phyloP scores from a whole-genome alignment of 2,888 invertebrate genomes.

The Cryptosula pallasiana region DNA sequence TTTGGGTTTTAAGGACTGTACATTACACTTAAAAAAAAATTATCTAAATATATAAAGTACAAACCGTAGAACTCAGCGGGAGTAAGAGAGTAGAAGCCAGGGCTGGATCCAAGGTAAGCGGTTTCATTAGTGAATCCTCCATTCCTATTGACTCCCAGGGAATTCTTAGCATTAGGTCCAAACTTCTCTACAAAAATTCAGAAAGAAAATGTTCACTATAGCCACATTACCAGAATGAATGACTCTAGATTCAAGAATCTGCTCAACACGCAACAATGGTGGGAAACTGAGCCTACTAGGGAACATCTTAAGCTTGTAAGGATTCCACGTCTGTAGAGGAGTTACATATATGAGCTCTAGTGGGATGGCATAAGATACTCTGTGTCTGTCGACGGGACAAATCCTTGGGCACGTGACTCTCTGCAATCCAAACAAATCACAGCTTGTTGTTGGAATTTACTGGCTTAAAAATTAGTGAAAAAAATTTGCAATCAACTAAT shows the following conservation, averaged over 20 bases:
- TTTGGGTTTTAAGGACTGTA: too few relatives aligned
- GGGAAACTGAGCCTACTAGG: too few relatives aligned
- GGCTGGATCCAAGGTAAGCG: constrained; percentile 33
- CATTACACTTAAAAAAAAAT: too few relatives aligned
- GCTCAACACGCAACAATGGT: too few relatives aligned
- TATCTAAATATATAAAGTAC: too few relatives aligned
- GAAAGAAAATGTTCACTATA: too few relatives aligned
- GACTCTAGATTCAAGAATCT: too few relatives aligned
- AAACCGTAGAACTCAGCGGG: constrained; percentile 32
- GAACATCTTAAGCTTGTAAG: constrained; percentile 32
- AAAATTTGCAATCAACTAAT: too few relatives aligned
- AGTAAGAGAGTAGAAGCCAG: constrained; percentile 30
- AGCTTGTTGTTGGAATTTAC: too few relatives aligned
- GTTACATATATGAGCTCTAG: constrained; percentile 41
- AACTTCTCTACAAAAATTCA: not conserved
- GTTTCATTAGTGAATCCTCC: constrained; percentile 24
- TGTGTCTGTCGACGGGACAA: constrained; percentile 21
- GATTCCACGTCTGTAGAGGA: constrained; percentile 41
- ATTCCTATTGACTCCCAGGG: not conserved
- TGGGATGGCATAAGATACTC: constrained; percentile 39
- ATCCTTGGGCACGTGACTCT: not conserved
- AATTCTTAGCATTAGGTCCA: not conserved
- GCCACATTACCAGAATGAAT: too few relatives aligned
- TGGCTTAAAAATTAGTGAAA: too few relatives aligned
- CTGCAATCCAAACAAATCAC: not conserved